Evolutionary conservation across 2,113 vertebrate species (phyloP), one percentile per base, ranked within the genome.

Genomic region (Pitta sordida): DNA sequence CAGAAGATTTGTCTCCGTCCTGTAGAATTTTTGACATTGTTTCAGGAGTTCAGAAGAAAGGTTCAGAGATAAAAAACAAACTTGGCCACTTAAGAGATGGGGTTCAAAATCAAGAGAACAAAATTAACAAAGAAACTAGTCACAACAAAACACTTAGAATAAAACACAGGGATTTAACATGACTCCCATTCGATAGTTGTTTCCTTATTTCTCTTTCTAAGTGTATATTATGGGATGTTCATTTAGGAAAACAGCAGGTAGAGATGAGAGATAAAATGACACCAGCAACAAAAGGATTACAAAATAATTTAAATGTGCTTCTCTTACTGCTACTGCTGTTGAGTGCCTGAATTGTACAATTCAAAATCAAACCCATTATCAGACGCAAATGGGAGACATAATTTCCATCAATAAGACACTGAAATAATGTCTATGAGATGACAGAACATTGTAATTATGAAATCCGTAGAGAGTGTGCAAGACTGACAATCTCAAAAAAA

Each of bases 261-360:
- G 11, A 60, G 74, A 76, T 51, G 46, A 85, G 55, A 94, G 56
- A 52, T 17, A 88, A 86, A 94, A 63, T 74, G 41, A 83, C 86
- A 88, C 39, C 23, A 75, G 41, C 32, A 80, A 93, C 55, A 89
- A 96, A 91, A 29, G 10, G 59, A 69, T 39, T 80, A 53, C 39
- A 94, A 93, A 94, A 93, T 91, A 94, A 96, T 96, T 95, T 81
- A 83, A 87, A 44, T 52, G n/a, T 90, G 32, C 59, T 94, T 44
- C 87, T 76, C 9, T 82, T 93, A 48, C 63, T 86, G 75, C 63
- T 80, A 29, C 89, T 73, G 51, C 73, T 90, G 68, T 79, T 80
- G 90, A 79, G 44, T 44, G 75, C 44, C 81, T 91, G 94, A 94
- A 94, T 73, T 83, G 76, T 76, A 27, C 49, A 43, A 90, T 60